These are phyloP conservation scores for Pseudochromis fuscus DNA, from an alignment of 2,797 vertebrate species.

Conservation along the genomic window DNA sequence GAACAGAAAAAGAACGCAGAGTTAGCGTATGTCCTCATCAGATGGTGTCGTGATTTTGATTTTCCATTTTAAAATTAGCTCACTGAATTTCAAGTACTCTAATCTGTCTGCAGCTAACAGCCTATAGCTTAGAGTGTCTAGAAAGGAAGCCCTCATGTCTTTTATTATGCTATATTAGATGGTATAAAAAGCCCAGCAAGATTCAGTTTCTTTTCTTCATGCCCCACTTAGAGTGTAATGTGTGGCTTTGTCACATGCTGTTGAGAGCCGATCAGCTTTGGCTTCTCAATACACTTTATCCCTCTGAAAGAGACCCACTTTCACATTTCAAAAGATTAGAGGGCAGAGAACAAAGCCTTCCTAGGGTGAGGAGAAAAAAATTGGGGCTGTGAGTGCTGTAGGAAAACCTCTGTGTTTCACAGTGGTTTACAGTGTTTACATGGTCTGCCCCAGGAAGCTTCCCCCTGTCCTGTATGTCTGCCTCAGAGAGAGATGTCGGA, in stretches of 20 bases:
- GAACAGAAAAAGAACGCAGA: slow-evolving; percentile 5
- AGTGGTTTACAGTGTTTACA: slow-evolving; percentile 78
- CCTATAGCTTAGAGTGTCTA: slow-evolving; percentile 29
- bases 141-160: slow-evolving; percentile 44
- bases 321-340: slow-evolving; percentile 78
- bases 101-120: slow-evolving; percentile 24
- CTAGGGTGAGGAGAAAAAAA: slow-evolving; percentile 49
- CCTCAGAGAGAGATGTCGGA: slow-evolving; percentile 65
- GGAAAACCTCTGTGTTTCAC: slow-evolving; percentile 73
- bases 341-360: slow-evolving; percentile 75
- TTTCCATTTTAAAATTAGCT: slow-evolving; percentile 44
- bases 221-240: slow-evolving; percentile 77
- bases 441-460: slow-evolving; percentile 66
- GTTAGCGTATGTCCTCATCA: slow-evolving; percentile 7
- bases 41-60: slow-evolving; percentile 2
- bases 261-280: slow-evolving; percentile 78
- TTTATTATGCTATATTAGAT: slow-evolving; percentile 57
- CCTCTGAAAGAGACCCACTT: slow-evolving; percentile 75
- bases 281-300: slow-evolving; percentile 76
- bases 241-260: slow-evolving; percentile 79
- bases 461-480: slow-evolving; percentile 59
- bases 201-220: slow-evolving; percentile 64
- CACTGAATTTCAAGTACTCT: slow-evolving; percentile 39
- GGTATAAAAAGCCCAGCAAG: slow-evolving; percentile 57
- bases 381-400: slow-evolving; percentile 47